phyloP scores from a whole-genome alignment of 2,797 vertebrate genomes.

The Epinephelus awoara region DNA sequence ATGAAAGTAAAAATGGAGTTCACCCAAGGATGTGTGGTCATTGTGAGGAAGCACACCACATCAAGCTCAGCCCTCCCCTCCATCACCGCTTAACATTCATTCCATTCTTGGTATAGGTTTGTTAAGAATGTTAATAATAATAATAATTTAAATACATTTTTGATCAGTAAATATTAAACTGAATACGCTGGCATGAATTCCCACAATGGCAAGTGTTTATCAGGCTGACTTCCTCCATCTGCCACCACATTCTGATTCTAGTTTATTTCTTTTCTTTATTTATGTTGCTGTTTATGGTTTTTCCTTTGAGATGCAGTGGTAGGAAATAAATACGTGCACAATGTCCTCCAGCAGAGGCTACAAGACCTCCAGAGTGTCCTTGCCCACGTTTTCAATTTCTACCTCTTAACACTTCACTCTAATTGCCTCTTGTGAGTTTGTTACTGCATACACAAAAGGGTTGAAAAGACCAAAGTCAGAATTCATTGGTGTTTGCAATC shows the following conservation, averaged over 20 bases:
- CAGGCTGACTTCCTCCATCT: background rate
- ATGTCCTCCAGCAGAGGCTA: background rate
- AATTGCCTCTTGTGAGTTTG: background rate
- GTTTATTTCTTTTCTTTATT: background rate
- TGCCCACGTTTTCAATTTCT: background rate
- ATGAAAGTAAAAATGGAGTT: constrained; percentile 33
- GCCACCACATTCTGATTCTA: background rate
- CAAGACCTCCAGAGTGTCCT: background rate
- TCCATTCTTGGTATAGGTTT: background rate
- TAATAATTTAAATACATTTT: background rate
- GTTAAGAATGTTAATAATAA: background rate
- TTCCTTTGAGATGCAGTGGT: background rate
- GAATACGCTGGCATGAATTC: background rate
- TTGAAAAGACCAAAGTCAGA: constrained; percentile 22
- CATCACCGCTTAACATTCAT: background rate
- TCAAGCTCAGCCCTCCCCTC: background rate
- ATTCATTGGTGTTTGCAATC: constrained; percentile 15
- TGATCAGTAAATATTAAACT: background rate
- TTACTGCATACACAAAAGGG: background rate
- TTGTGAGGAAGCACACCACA: constrained; percentile 33
- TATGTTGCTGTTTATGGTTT: background rate
- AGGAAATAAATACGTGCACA: background rate
- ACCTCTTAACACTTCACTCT: constrained; percentile 17
- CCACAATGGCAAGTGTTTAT: background rate
- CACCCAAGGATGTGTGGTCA: constrained; percentile 52